These are phyloP conservation scores for Epizoanthus ramosus DNA, from an alignment of 92 coral and sea anemone genomes.

Conservation along the genomic window DNA sequence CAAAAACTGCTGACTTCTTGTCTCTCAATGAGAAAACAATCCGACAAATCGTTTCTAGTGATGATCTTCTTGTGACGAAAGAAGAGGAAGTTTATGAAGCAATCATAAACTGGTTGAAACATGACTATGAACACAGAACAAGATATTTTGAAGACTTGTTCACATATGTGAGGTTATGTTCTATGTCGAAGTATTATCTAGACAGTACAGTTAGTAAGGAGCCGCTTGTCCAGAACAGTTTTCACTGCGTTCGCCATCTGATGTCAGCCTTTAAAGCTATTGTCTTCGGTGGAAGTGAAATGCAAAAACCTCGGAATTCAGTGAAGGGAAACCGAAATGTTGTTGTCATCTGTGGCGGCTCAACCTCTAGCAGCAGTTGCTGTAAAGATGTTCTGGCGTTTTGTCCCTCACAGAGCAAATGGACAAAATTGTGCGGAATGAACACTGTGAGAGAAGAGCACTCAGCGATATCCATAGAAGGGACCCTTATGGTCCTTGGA, in stretches of 20 bases:
- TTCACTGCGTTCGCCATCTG: constrained; percentile 17
- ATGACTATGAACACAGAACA: constrained; percentile 16
- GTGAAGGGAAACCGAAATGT: constrained; percentile 6
- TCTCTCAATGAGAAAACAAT: constrained; percentile 56
- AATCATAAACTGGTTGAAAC: constrained; percentile 40
- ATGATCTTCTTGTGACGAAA: constrained; percentile 67
- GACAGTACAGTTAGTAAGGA: constrained; percentile 1
- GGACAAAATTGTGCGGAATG: constrained; percentile 3
- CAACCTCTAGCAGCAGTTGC: neutral
- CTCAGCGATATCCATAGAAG: constrained; percentile 2
- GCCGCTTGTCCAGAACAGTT: neutral
- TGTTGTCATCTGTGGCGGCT: constrained; percentile 11
- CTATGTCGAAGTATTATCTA: constrained; percentile 29
- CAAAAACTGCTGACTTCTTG: constrained; percentile 76
- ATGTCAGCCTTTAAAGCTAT: constrained; percentile 20
- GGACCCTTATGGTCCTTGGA: constrained; percentile 9
- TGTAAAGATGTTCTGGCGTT: neutral
- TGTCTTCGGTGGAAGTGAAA: constrained; percentile 23
- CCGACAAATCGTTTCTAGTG: constrained; percentile 73
- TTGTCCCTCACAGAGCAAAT: neutral
- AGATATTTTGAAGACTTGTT: constrained; percentile 46
- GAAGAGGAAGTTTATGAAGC: constrained; percentile 48
- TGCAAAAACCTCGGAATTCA: constrained; percentile 9
- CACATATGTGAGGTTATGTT: constrained; percentile 15
- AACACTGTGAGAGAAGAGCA: constrained; percentile 14